These are phyloP conservation scores for Enoplosus armatus DNA, from an alignment of 2,797 vertebrate genomes.

Conservation along the genomic window DNA sequence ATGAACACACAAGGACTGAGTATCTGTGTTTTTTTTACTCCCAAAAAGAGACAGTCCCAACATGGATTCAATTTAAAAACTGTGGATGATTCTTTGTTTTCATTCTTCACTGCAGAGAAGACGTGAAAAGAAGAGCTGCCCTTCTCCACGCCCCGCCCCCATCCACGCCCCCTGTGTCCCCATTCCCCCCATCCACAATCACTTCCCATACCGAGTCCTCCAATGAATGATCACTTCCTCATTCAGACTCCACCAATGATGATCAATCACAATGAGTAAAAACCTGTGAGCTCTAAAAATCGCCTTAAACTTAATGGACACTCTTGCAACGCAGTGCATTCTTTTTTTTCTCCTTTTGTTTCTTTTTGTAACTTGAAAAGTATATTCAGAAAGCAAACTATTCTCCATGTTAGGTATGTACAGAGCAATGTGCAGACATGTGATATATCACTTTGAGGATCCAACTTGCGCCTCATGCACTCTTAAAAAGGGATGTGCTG, in stretches of 20 bases:
- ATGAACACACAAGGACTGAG: slow-evolving; percentile 57
- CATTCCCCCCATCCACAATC: slow-evolving; percentile 53
- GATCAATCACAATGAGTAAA: slow-evolving; percentile 81
- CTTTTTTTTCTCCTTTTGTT: slow-evolving; percentile 44
- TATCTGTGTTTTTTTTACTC: slow-evolving; percentile 66
- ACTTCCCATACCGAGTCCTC: slow-evolving; percentile 62
- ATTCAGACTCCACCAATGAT: slow-evolving; percentile 73
- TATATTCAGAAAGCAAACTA: slow-evolving; percentile 96
- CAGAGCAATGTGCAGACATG: slow-evolving; percentile 94
- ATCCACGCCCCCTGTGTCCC: slow-evolving; percentile 36
- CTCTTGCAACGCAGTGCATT: slow-evolving; percentile 96
- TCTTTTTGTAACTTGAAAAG: slow-evolving; percentile 93
- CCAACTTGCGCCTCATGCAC: slow-evolving; percentile 87
- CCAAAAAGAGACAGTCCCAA: slow-evolving; percentile 56
- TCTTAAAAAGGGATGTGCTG: slow-evolving; percentile 52
- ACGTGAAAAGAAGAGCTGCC: slow-evolving; percentile 46
- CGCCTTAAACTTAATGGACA: slow-evolving; percentile 99
- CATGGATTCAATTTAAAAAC: slow-evolving; percentile 59
- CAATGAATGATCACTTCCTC: slow-evolving; percentile 73
- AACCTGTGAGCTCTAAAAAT: slow-evolving; percentile 98
- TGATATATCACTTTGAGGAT: slow-evolving; percentile 89
- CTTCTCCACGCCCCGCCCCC: slow-evolving; percentile 20
- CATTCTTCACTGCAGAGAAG: slow-evolving; percentile 65
- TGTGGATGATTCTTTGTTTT: slow-evolving; percentile 66
- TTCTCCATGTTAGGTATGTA: slow-evolving; percentile 95